phyloP scores from a whole-genome alignment of 1,140 invertebrate species.

The Drosophila carrolli region DNA sequence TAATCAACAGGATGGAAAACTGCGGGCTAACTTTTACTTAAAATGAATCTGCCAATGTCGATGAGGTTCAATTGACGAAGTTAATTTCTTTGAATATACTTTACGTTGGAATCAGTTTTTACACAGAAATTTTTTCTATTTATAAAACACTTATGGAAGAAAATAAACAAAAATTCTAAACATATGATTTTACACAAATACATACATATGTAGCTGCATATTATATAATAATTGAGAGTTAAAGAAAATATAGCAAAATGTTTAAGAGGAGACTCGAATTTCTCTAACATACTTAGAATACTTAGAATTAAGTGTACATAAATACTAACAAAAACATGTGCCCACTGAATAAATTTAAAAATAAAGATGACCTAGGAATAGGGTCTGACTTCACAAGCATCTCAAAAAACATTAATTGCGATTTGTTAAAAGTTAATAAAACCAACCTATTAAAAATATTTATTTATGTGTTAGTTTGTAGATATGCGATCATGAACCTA shows the following conservation, averaged over 20 bases:
- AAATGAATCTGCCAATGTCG: not conserved
- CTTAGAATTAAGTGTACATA: too few species aligned
- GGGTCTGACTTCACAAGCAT: too few species aligned
- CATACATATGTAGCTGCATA: too few species aligned
- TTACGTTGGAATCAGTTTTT: not conserved
- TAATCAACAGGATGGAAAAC: slow-evolving; percentile 11
- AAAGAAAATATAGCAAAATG: too few species aligned
- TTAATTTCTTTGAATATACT: slow-evolving; percentile 1
- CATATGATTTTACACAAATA: too few species aligned
- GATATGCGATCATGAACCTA: not conserved
- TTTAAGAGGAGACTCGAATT: not conserved
- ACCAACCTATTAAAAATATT: not conserved
- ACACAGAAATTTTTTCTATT: too few species aligned
- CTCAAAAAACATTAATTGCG: too few species aligned
- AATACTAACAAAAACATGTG: too few species aligned
- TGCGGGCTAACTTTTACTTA: slow-evolving; percentile 19
- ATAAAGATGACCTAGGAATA: too few species aligned
- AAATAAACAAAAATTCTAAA: too few species aligned
- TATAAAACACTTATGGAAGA: too few species aligned
- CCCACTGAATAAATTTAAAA: too few species aligned
- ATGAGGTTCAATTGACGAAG: not conserved
- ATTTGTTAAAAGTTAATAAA: not conserved
- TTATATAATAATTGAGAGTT: not conserved
- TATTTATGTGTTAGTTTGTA: not conserved
- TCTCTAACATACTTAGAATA: not conserved